Conservation (phyloP, 1,140 invertebrate genomes). For the Drosophila oshimai region DNA sequence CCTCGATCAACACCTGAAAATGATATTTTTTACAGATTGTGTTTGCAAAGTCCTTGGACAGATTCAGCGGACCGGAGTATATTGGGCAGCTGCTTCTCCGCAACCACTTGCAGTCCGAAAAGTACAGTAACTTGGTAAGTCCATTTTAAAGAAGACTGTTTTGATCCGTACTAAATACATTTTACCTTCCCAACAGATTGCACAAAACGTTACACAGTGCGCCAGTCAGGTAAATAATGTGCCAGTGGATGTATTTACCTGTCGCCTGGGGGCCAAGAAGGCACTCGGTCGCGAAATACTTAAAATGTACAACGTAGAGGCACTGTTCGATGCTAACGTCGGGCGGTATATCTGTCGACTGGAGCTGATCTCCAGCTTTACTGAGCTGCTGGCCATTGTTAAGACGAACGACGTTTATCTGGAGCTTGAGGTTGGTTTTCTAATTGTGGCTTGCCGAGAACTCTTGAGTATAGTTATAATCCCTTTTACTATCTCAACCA, state of each 20-base stretch:
- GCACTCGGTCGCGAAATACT: slow-evolving; percentile 51
- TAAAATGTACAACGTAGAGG: slow-evolving; percentile 64
- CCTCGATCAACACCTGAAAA: not conserved
- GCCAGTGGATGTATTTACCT: slow-evolving; percentile 58
- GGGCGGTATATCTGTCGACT: slow-evolving; percentile 70
- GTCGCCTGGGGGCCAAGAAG: slow-evolving; percentile 65
- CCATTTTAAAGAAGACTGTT: not conserved
- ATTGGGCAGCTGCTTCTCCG: slow-evolving; percentile 65
- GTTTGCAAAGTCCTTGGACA: slow-evolving; percentile 72
- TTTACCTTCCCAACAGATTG: slow-evolving; percentile 38
- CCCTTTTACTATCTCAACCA: slow-evolving; percentile 9
- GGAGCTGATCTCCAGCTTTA: slow-evolving; percentile 49
- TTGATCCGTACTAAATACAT: not conserved
- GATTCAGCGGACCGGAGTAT: slow-evolving; percentile 77
- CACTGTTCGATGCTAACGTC: slow-evolving; percentile 56
- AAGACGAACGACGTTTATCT: slow-evolving; percentile 68
- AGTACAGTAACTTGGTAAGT: slow-evolving; percentile 76
- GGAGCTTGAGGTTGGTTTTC: slow-evolving; percentile 65
- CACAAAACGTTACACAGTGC: slow-evolving; percentile 70
- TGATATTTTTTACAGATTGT: slow-evolving; percentile 54
- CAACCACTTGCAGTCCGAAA: slow-evolving; percentile 80
- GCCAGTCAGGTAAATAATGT: slow-evolving; percentile 43
- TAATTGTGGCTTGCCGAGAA: not conserved
- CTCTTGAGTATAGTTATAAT: not conserved
- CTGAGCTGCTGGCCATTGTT: slow-evolving; percentile 62